A percentile compares a stretch with the other conserved stretches of the same genome.
Evolutionary conservation across 1,140 invertebrate genomes (phyloP).

Genomic region (Microplitis demolitor): DNA sequence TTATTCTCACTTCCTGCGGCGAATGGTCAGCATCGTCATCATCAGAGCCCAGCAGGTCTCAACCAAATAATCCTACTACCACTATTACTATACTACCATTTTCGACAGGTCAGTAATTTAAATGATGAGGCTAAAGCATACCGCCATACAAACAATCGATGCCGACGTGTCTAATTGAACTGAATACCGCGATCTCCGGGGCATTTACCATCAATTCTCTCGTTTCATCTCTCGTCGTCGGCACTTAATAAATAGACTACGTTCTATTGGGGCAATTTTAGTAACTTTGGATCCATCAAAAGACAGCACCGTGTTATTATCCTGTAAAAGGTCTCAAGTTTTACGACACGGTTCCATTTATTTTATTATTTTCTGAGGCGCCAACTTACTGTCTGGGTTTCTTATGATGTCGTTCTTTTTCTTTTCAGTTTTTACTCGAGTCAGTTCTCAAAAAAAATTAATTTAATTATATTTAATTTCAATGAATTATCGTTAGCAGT

Average conservation of each 20-base stretch:
- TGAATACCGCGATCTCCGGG: conserved; percentile 18
- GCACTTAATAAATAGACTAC: conserved; percentile 45
- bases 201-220: not conserved
- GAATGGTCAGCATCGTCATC: not conserved
- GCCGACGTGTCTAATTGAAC: conserved; percentile 31
- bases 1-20: not conserved
- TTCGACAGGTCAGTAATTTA: conserved; percentile 16
- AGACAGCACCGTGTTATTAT: not conserved
- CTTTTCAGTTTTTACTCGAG: no score
- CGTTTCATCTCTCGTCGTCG: not conserved
- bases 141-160: conserved; percentile 33
- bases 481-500: no score
- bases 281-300: conserved; percentile 20
- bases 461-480: no score
- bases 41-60: no score
- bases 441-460: no score
- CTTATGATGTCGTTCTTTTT: no score
- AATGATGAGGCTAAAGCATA: conserved; percentile 22
- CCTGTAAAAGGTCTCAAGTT: not conserved
- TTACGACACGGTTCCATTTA: conserved; percentile 11
- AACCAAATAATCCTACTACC: not conserved
- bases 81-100: not conserved
- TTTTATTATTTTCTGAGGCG: conserved; percentile 32
- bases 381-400: conserved; percentile 4
- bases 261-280: conserved; percentile 33